A percentile compares a stretch with the other conserved stretches of the same genome.
Evolutionary conservation across 2,888 invertebrate genomes (phyloP).

Genomic region (Megaustenia siamemsis): DNA sequence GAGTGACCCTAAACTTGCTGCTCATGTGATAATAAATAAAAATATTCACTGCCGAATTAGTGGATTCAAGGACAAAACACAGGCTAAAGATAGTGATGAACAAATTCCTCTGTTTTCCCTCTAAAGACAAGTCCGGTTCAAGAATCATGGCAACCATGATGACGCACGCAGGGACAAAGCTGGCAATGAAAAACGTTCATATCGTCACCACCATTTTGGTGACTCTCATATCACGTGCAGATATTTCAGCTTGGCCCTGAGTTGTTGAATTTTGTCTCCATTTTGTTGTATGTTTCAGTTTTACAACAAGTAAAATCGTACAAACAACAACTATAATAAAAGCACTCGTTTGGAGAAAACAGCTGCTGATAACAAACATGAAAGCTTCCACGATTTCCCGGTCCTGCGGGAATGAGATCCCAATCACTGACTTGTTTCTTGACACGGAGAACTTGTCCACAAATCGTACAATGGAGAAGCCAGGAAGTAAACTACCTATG

Average conservation of each 20-base stretch:
- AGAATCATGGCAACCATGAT: not conserved
- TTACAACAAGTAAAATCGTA: conserved; percentile 7
- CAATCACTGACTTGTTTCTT: not conserved
- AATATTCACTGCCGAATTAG: not conserved
- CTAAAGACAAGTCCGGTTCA: not conserved
- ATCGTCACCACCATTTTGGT: conserved; percentile 18
- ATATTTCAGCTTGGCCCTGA: not conserved
- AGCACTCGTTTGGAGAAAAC: not conserved
- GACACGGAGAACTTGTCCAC: not conserved
- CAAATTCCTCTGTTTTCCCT: not conserved
- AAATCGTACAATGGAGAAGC: conserved; percentile 4
- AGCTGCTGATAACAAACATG: not conserved
- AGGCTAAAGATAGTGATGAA: not conserved
- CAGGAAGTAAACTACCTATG: not conserved
- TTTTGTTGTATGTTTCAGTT: conserved; percentile 1
- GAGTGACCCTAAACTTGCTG: not conserved
- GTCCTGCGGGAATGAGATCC: not conserved
- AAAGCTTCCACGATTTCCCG: not conserved
- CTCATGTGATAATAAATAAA: not conserved
- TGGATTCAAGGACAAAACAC: not conserved
- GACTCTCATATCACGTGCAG: conserved; percentile 18
- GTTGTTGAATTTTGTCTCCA: not conserved
- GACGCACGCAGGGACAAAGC: not conserved
- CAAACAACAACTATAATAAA: conserved; percentile 16
- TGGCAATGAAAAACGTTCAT: not conserved